Percentiles rank a stretch among this genome's conserved stretches.
Evolutionary conservation across 1,140 invertebrate species (phyloP).

Genomic region (Lepidurus apus): DNA sequence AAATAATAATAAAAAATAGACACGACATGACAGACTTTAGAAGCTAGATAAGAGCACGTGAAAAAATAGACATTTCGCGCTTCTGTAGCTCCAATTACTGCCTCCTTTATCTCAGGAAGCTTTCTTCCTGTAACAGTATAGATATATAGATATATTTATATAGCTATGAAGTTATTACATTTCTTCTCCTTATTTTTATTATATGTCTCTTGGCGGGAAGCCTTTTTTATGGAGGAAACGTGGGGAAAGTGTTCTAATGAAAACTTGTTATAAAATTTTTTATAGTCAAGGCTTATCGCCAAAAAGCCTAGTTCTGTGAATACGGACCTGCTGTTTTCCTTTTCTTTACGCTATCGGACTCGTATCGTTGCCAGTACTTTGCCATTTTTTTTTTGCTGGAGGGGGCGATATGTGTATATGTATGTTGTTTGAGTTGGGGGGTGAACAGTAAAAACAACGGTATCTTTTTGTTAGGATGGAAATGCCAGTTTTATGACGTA

Average conservation of each 20-base stretch:
- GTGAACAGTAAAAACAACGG: background rate
- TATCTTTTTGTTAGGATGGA: background rate
- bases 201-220: background rate
- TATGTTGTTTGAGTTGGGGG: background rate
- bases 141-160: background rate
- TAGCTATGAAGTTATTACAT: background rate
- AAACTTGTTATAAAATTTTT: background rate
- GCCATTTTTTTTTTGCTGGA: background rate
- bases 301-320: background rate
- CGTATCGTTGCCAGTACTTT: background rate
- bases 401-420: background rate
- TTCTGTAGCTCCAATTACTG: no score
- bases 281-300: background rate
- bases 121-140: background rate
- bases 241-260: background rate
- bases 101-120: no score
- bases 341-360: background rate
- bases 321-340: background rate
- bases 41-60: no score
- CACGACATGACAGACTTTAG: no score
- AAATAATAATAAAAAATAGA: no score
- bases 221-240: background rate
- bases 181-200: background rate
- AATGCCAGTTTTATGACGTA: slow-evolving; percentile 66
- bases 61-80: no score